Evolutionary conservation across 2,797 vertebrate genomes (phyloP).

Genomic region (Pipistrellus nathusii): DNA sequence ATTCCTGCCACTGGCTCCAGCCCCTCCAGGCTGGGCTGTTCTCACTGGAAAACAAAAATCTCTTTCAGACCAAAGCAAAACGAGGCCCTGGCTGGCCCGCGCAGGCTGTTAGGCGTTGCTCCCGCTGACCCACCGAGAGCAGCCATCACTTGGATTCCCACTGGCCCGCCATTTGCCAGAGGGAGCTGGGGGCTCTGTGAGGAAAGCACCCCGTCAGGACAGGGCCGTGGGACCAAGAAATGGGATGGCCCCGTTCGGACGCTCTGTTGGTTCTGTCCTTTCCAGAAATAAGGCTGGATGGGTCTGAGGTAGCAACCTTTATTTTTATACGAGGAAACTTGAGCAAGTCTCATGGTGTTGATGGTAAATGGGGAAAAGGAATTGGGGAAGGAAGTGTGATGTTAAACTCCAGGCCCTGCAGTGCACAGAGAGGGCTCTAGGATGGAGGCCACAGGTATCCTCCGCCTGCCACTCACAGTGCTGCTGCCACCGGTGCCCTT

Average conservation of each 20-base stretch:
- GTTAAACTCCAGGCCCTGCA: background rate
- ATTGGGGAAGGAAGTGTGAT: background rate
- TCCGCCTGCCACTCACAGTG: background rate
- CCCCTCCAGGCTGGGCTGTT: slow-evolving; percentile 80
- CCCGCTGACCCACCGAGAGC: slow-evolving; percentile 41
- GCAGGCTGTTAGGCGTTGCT: slow-evolving; percentile 68
- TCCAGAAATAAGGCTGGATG: background rate
- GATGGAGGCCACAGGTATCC: rapidly evolving
- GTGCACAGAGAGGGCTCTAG: background rate
- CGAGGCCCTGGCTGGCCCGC: slow-evolving; percentile 24
- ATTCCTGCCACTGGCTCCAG: slow-evolving; percentile 77
- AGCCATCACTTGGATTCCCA: slow-evolving; percentile 21
- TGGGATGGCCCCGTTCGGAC: background rate
- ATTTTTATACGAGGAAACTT: background rate
- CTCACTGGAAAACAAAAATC: slow-evolving; percentile 85
- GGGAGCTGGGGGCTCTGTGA: background rate
- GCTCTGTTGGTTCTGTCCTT: background rate
- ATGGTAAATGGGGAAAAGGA: background rate
- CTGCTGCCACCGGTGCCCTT: background rate
- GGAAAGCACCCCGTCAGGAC: background rate
- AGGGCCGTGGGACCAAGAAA: background rate
- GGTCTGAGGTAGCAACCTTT: background rate
- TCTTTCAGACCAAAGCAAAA: slow-evolving; percentile 84
- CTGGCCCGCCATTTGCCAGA: background rate
- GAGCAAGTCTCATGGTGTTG: background rate